Base-by-base conservation (phyloP, 2,888 invertebrate genomes). In the Sacculina carcini region DNA sequence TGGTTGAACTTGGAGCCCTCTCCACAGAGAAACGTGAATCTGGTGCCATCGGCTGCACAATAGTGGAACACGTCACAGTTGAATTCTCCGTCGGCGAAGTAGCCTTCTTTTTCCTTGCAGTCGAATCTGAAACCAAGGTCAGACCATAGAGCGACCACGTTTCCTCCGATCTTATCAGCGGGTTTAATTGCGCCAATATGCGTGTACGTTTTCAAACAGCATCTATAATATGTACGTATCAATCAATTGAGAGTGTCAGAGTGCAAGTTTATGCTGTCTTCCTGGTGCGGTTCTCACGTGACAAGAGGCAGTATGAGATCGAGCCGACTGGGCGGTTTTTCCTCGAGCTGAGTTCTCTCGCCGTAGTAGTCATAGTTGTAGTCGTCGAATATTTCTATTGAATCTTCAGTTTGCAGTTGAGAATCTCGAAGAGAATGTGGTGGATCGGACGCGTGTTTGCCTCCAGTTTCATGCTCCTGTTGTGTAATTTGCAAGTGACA, bases 31-130 rank as follows among this genome's bases (percentile, higher is more conserved):
- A 44, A 44, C 10, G 44, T 44, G 44, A 16, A 44, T 3, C 28
- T 26, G 28, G 44, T 19, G 7, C 44, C 44, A 5, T 26, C 26
- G 2, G 44, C 44, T 4, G 16, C 24, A 28, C 44, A 44, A 28
- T 44, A 44, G 28, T 44, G 44, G 44, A 44, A 44, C 9, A 44
- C 44, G 16, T 44, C 44, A 10, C 44, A 44, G 44, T 44, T 10
- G 44, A 44, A 44, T 12, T 44, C 44, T 1, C 16, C 16, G 16
- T 44, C 44, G n/a, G 44, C 44, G 9, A 19, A 44, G 44, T 44
- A 44, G 2, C 44, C 44, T 12, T 44, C 44, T 2, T 5, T 19
- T 4, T 19, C 14, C 2, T 4, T 16, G 28, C 44, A 28, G 9
- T 7, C 28, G 10, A 40, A 40, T n/a, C 40, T 40, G 26, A 3